Evolutionary conservation across 2,888 invertebrate species (phyloP), one percentile per base, ranked within the genome.

Genomic region (Athalia rosae): DNA sequence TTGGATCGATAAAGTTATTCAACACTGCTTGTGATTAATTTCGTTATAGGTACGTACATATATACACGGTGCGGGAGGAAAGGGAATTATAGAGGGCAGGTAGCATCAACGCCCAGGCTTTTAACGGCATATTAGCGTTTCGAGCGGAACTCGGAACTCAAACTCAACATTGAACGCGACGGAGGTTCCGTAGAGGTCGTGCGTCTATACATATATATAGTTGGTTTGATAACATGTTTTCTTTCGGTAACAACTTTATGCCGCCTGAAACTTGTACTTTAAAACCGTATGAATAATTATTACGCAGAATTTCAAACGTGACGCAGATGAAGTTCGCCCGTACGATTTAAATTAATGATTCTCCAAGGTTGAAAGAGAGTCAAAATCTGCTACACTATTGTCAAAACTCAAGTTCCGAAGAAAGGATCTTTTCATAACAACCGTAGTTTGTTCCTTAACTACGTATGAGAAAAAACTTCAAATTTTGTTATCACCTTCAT

Each of bases 1-100:
- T 28, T 28, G 28, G 56, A 71, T 56, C 58, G 71, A 71, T 71
- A 71, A 71, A 71, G 71, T 58, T 28, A 28, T 71, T 71, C 71
- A 45, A 45, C 13, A 13, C 13, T 58, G 45, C 71, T 71, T 43
- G 43, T 71, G 71, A 71, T 71, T 71, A 71, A 71, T 71, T 71
- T 56, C 45, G 15, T 28, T 28, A 28, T 28, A 28, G 28, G 28
- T 28, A 28, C n/a, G n/a, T 28, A 28, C 28, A n/a, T n/a, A 28
- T 28, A 28, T 28, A 28, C 28, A 28, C 28, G 28, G 28, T 2
- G 28, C 28, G 28, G 2, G 28, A 28, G 1, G 28, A 28, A 28
- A 28, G 28, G 28, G 28, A 28, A 28, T 28, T 13, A 6, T 13
- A 4, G 61, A 4, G 3, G 13, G 61, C 3, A 13, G 13, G 61